phyloP scores from a whole-genome alignment of 1,140 invertebrate species.

The Drosophila littoralis region DNA sequence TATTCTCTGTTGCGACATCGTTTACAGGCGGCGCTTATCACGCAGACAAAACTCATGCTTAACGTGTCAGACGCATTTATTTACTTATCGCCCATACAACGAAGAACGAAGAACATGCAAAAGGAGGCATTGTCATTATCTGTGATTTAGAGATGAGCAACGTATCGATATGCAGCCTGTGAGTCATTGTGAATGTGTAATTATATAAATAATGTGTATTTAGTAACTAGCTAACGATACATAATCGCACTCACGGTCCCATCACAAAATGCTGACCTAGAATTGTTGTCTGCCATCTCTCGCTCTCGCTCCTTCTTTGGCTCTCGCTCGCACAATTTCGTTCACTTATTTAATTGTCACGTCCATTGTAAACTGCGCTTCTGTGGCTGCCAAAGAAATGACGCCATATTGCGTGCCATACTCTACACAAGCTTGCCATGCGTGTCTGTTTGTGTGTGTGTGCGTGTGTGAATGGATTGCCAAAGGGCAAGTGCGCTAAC shows the following conservation, averaged over 20 bases:
- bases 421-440: slow-evolving; percentile 27
- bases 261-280: slow-evolving; percentile 65
- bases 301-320: slow-evolving; percentile 15
- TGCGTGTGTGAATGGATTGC: slow-evolving; percentile 10
- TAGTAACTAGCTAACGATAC: not conserved
- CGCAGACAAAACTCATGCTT: slow-evolving; percentile 24
- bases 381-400: slow-evolving; percentile 56
- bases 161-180: not conserved
- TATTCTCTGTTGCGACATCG: slow-evolving; percentile 24
- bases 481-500: slow-evolving; percentile 38
- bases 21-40: slow-evolving; percentile 34
- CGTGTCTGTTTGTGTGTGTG: slow-evolving; percentile 12
- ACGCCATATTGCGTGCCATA: slow-evolving; percentile 67
- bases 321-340: slow-evolving; percentile 40
- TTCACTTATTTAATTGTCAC: slow-evolving; percentile 68
- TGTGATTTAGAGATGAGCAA: slow-evolving; percentile 15
- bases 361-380: slow-evolving; percentile 46
- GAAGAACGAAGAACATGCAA: slow-evolving; percentile 8
- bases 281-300: slow-evolving; percentile 26
- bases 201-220: not conserved
- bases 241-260: slow-evolving; percentile 40
- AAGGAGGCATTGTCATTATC: slow-evolving; percentile 4
- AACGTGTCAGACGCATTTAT: slow-evolving; percentile 48
- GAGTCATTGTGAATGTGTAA: not conserved
- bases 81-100: slow-evolving; percentile 29